A percentile compares a stretch with the other conserved stretches of the same genome.
These are phyloP conservation scores for Folsomia manolachei DNA, from an alignment of 2,888 invertebrate genomes.

Conservation along the genomic window DNA sequence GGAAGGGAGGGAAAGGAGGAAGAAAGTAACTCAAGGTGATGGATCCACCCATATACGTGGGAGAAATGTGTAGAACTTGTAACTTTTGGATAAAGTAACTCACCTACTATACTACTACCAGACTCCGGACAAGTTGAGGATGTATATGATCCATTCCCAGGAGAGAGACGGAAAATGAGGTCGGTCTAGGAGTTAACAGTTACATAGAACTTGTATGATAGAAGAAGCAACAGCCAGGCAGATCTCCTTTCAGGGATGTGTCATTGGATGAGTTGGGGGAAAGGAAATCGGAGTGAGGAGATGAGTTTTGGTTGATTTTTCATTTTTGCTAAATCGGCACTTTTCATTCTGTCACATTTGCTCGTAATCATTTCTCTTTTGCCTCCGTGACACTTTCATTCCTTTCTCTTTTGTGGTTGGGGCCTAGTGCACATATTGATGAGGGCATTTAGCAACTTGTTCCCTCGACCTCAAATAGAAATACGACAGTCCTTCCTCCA, in stretches of 20 bases:
- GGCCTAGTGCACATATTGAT: background rate
- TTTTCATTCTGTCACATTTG: background rate
- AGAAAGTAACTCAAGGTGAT: background rate
- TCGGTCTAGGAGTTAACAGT: too few species aligned
- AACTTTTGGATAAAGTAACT: too few species aligned
- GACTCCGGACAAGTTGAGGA: too few species aligned
- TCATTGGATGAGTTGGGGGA: conserved; percentile 5
- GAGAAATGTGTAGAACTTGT: background rate
- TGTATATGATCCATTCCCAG: background rate
- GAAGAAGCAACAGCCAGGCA: background rate
- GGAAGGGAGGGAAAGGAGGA: background rate
- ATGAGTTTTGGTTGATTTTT: background rate
- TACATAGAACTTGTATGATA: too few species aligned
- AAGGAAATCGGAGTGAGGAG: background rate
- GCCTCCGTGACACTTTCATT: background rate
- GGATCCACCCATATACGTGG: background rate
- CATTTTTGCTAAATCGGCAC: background rate
- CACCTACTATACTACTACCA: too few species aligned
- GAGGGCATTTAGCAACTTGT: background rate
- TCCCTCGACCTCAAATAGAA: background rate
- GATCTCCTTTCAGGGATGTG: background rate
- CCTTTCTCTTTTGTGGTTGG: background rate
- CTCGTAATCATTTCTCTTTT: background rate
- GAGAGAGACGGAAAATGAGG: background rate
- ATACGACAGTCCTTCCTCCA: too few species aligned